Percentiles rank a stretch among this genome's conserved stretches.
phyloP scores from a whole-genome alignment of 2,797 vertebrate species.

The Remorina albescens region DNA sequence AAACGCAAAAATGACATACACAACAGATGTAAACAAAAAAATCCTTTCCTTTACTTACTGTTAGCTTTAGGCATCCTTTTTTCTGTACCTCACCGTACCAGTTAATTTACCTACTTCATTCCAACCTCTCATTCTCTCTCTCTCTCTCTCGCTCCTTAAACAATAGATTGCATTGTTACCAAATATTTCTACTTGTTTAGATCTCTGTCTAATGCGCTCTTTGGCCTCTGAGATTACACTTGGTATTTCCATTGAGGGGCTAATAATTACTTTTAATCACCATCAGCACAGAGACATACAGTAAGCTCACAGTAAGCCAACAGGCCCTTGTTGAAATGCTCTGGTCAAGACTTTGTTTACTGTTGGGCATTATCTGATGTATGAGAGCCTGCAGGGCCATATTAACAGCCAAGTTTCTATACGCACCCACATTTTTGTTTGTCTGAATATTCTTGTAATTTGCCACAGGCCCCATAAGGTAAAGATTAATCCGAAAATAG shows the following conservation, averaged over 20 bases:
- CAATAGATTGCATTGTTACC: slow-evolving; percentile 69
- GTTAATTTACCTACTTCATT: slow-evolving; percentile 25
- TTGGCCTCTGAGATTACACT: slow-evolving; percentile 65
- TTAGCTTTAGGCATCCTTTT: slow-evolving; percentile 6
- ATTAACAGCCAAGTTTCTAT: not conserved
- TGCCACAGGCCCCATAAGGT: not conserved
- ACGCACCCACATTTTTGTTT: not conserved
- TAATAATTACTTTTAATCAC: slow-evolving; percentile 57
- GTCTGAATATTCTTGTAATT: not conserved
- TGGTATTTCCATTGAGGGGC: slow-evolving; percentile 44
- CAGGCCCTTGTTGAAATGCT: slow-evolving; percentile 17
- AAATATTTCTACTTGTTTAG: slow-evolving; percentile 68
- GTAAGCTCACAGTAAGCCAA: slow-evolving; percentile 26
- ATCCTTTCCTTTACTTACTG: slow-evolving; percentile 9
- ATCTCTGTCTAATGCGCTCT: slow-evolving; percentile 57
- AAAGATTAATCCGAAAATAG: slow-evolving; percentile 6
- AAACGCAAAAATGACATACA: too few relatives aligned
- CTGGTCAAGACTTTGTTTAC: slow-evolving; percentile 3
- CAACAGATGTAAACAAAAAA: too few relatives aligned
- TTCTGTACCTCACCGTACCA: not conserved
- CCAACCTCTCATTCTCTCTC: slow-evolving; percentile 25
- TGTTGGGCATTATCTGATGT: slow-evolving; percentile 18
- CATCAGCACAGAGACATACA: slow-evolving; percentile 31
- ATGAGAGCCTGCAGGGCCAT: not conserved
- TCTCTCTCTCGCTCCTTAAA: slow-evolving; percentile 37